These are phyloP conservation scores for Penaeus chinensis DNA, from an alignment of 1,140 invertebrate species.

Conservation along the genomic window DNA sequence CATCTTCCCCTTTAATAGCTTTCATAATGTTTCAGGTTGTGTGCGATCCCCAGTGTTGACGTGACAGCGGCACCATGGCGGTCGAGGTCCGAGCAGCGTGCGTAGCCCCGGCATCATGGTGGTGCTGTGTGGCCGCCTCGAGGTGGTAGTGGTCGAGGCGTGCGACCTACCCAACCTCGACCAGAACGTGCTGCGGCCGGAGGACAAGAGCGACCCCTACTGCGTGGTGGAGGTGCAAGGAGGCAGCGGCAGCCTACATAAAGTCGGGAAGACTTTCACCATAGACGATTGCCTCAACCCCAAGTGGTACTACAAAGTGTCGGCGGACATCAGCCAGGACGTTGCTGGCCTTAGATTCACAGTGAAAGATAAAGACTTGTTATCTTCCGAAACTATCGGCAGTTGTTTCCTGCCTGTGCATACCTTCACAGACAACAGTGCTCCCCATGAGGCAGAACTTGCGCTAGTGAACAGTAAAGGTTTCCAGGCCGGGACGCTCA, in stretches of 20 bases:
- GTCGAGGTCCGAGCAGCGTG: slow-evolving; percentile 14
- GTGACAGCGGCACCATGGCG: background rate
- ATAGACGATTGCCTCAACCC: slow-evolving; percentile 62
- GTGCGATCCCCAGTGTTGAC: background rate
- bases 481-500: slow-evolving; percentile 47
- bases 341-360: slow-evolving; percentile 56
- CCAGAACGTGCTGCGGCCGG: slow-evolving; percentile 44
- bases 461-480: slow-evolving; percentile 51
- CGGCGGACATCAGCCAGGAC: slow-evolving; percentile 57
- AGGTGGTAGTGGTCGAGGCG: slow-evolving; percentile 63
- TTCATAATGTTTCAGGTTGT: slow-evolving; percentile 34
- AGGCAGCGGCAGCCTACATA: slow-evolving; percentile 37
- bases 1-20: too few species aligned
- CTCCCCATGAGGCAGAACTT: slow-evolving; percentile 41
- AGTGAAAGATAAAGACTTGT: slow-evolving; percentile 59
- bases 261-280: slow-evolving; percentile 60
- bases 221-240: slow-evolving; percentile 56
- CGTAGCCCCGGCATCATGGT: slow-evolving; percentile 54
- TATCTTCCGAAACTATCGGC: slow-evolving; percentile 60
- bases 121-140: slow-evolving; percentile 53
- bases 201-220: slow-evolving; percentile 62
- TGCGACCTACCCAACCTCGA: slow-evolving; percentile 59
- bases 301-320: slow-evolving; percentile 59
- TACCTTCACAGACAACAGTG: slow-evolving; percentile 36
- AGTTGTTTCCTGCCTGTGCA: slow-evolving; percentile 55